Base-by-base conservation (phyloP, 1,140 invertebrate species). In the Drosophila insularis region DNA sequence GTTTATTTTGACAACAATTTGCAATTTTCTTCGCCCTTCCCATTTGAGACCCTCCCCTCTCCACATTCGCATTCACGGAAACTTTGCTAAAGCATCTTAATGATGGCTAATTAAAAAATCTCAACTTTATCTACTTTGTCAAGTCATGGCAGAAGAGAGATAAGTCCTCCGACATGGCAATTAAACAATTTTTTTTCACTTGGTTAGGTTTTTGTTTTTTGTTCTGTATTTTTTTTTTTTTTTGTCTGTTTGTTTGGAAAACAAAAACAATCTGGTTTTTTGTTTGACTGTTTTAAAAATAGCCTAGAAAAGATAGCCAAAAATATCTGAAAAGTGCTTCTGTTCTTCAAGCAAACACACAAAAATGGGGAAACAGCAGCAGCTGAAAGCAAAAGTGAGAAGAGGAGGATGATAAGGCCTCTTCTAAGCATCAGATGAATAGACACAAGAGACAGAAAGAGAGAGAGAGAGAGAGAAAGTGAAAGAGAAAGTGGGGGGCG, bases 1-100 rank as follows among this genome's bases (percentile, higher is more conserved):
- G 76, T 72, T 82, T 82, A 87, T 87, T 87, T 87, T 87, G 79
- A 87, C 79, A 87, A 73, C 64, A 87, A 87, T 86, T 81, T 79
- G 74, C 79, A 61, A 72, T 78, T 71, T 77, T 39, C 60, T 31
- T 32, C 53, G 37, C 35, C 35, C 8, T 21, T 60, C 35, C 35
- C 35, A 4, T 37, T 13, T 3, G 10, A 4, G 11, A 3, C 10
- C 35, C 35, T 37, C 35, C 35, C 11, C 35, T 8, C 1, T 1
- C 7, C 32, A 2, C 32, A 7, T 8, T 7, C 32, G 32, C 35
- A 40, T 19, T 7, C 40, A 50, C 46, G 53, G 46, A 76, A 40
- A 56, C 43, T 71, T 78, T 54, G 46, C 14, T 43, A 77, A 66
- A 55, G 73, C 72, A 63, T 76, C 73, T 85, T 74, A 80, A 71